These are phyloP conservation scores for Eledona agricola DNA, from an alignment of 2,888 invertebrate genomes.

Conservation along the genomic window DNA sequence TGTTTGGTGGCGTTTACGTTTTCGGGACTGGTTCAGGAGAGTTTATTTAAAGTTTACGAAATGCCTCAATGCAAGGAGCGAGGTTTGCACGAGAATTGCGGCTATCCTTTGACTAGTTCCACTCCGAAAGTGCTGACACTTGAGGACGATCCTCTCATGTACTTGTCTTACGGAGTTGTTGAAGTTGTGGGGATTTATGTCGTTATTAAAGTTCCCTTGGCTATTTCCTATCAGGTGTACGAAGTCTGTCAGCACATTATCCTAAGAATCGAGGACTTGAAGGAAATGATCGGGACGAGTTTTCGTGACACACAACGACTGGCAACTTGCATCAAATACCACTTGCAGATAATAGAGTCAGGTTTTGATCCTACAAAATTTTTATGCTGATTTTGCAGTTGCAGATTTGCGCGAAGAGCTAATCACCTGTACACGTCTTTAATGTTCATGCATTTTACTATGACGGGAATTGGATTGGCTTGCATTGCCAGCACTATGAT, in stretches of 20 bases:
- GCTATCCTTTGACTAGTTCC: conserved; percentile 1
- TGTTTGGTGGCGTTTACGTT: neutral
- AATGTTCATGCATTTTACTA: no score
- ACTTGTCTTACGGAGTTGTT: neutral
- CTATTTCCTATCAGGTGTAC: neutral
- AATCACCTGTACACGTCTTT: no score
- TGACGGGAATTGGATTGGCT: no score
- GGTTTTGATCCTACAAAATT: neutral
- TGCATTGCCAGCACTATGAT: no score
- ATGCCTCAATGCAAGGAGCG: neutral
- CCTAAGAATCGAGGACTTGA: neutral
- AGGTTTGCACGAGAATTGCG: neutral
- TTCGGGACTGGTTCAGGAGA: neutral
- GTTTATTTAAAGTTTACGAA: neutral
- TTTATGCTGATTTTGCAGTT: no score
- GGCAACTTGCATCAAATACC: neutral
- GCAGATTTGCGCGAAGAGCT: no score
- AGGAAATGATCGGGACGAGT: neutral
- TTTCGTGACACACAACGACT: neutral
- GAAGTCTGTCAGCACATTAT: neutral
- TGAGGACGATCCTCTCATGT: neutral
- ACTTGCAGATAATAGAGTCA: neutral
- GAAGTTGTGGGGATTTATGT: no score
- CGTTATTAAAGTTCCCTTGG: neutral
- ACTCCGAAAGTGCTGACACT: neutral